Conservation (phyloP, 2,888 invertebrate species). For the Axea sp. region DNA sequence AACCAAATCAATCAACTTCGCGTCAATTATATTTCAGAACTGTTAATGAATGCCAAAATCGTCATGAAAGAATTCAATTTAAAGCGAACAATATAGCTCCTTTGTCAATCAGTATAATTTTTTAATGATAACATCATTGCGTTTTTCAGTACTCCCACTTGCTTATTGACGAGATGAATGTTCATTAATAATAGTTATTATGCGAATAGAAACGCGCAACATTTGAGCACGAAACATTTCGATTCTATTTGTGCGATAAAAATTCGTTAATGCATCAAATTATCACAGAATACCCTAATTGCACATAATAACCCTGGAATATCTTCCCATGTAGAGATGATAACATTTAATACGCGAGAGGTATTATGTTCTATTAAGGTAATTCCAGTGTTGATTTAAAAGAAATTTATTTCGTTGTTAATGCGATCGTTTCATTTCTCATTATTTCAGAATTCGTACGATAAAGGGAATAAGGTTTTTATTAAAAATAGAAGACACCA, state of each 20-base stretch:
- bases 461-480: too few relatives aligned
- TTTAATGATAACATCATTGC: too few relatives aligned
- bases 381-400: conserved; percentile 39
- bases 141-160: not conserved
- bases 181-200: conserved; percentile 7
- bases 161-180: conserved; percentile 5
- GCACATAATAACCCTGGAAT: conserved; percentile 21
- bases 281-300: conserved; percentile 21
- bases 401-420: too few relatives aligned
- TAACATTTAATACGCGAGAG: conserved; percentile 30
- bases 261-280: conserved; percentile 28
- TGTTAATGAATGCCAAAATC: not conserved
- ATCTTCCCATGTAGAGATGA: conserved; percentile 20
- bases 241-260: conserved; percentile 9
- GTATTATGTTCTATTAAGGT: conserved; percentile 26
- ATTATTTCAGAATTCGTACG: too few relatives aligned
- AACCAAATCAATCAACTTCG: conserved; percentile 3
- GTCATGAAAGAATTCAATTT: too few relatives aligned
- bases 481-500: too few relatives aligned
- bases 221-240: too few relatives aligned
- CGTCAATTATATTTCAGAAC: not conserved
- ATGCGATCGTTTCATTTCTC: too few relatives aligned
- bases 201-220: conserved; percentile 6
- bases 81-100: not conserved
- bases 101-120: too few relatives aligned